Base-by-base conservation (phyloP, 2,888 invertebrate genomes). In the Auanema sp. region DNA sequence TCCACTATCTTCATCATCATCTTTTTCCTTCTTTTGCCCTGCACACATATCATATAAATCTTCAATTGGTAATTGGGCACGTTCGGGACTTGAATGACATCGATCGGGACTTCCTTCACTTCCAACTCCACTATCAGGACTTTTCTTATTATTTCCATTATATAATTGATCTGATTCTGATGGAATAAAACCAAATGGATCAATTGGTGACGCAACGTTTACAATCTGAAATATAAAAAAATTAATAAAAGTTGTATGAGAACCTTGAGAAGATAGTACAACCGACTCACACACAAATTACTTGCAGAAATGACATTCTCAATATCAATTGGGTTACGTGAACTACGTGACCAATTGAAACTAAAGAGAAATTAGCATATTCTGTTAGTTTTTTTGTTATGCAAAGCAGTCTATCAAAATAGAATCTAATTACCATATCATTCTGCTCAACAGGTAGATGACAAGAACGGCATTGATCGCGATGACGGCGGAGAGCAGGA, bases 1-100 rank as follows among this genome's bases (percentile, higher is more conserved):
- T 42, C 80, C 81, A 42, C 78, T 78, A 44, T 82, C 79, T 59
- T 80, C 80, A 41, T 76, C 76, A 51, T 76, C 76, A 18, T 76
- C 76, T 42, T 73, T 71, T 23, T 70, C 68, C 24, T 69, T 66
- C 55, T 69, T 68, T 57, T 65, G 66, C 4, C 59, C 41, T 10
- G 42, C 58, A 24, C 58, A 58, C 24, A 63, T 40, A 21, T 57
- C 62, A 18, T 47, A 62, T 16, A 55, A 55, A 54, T 60, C 60
- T 11, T 54, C 23, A 5, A 51, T 52, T 47, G 55, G 40, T 12
- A 14, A 16, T 14, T 67, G 66, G 51, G 57, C 63, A 5, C 58
- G 23, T 11, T 51, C 57, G 2, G 73, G 73, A 47, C 67, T 69
- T 2, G 68, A 56, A 33, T 68, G 66, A 18, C 67, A 68, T 53